Base-by-base conservation (phyloP, 2,888 invertebrate species). In the Andrena haemorrhoa region DNA sequence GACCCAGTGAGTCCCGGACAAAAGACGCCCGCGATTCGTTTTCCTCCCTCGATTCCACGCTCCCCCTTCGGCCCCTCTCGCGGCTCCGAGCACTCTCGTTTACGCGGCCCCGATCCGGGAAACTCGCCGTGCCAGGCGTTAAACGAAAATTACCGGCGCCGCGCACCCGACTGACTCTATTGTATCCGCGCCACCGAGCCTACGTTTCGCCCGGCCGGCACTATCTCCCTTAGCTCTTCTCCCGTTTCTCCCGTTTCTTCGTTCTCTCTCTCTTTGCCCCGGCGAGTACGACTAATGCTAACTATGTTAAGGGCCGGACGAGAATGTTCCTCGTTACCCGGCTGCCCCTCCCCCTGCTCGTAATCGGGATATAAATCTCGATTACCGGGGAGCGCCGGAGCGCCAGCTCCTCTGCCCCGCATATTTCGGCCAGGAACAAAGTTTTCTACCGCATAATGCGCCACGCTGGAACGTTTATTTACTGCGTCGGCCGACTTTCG, bases 321-420 rank as follows among this genome's bases (percentile, higher is more conserved):
- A 85, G 85, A 86, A 86, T 82, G 82, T 84, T 82, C 82, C 84
- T 87, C 87, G 79, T 82, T 86, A 83, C 82, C 79, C 81, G 61
- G 73, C 64, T 47, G 65, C 84, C 75, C 77, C 75, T 74, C 78
- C 84, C 64, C 53, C 68, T 66, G 64, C 6, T 79, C 76, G 71
- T 76, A 85, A 83, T 83, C 86, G 85, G 85, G 76, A 83, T 85
- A 86, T 86, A 86, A 86, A 86, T 86, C 86, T 86, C 82, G 86
- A 85, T 86, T 83, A 86, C 79, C 73, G 47, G 65, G 41, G 33
- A 66, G 68, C 78, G 8, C 33, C 77, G 65, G 56, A 53, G 53
- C 78, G 70, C 49, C 61, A 12, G 58, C 69, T 71, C 41, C 79
- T 64, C 71, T 29, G 60, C 68, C 53, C 72, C 80, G 73, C 83